phyloP scores from a whole-genome alignment of 2,888 invertebrate genomes.

The Lepidocyrtinus sp. region DNA sequence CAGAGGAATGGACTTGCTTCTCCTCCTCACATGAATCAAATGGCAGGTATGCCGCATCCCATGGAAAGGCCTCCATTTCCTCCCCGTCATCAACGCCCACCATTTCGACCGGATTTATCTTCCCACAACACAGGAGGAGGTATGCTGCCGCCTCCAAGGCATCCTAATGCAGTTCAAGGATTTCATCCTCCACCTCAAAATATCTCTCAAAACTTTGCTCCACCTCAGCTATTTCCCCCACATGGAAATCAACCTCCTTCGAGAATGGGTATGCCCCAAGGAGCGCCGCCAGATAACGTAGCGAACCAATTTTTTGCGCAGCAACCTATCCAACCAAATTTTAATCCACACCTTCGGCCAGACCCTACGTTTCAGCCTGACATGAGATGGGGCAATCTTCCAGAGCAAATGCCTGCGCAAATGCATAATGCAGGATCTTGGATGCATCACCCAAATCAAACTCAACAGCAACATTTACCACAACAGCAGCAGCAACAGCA shows the following conservation, averaged over 20 bases:
- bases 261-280: neutral
- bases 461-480: slow-evolving; percentile 19
- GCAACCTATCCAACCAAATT: neutral
- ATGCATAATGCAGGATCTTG: slow-evolving; percentile 24
- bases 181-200: slow-evolving; percentile 36
- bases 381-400: slow-evolving; percentile 5
- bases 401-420: slow-evolving; percentile 17
- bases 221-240: slow-evolving; percentile 19
- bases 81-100: slow-evolving; percentile 29
- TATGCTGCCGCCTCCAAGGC: slow-evolving; percentile 26
- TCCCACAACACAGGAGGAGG: slow-evolving; percentile 29
- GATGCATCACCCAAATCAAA: slow-evolving; percentile 19
- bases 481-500: slow-evolving; percentile 14
- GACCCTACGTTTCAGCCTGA: neutral
- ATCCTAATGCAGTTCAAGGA: slow-evolving; percentile 22
- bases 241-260: slow-evolving; percentile 22
- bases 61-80: neutral
- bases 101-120: slow-evolving; percentile 30
- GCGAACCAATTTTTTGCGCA: neutral
- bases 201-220: neutral
- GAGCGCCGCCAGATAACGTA: slow-evolving; percentile 16
- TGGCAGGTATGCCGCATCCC: neutral
- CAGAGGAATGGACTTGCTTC: slow-evolving; percentile 16
- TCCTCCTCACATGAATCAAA: neutral
- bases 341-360: neutral